Percentiles rank a stretch among this genome's conserved stretches.
These are phyloP conservation scores for Holacanthus passer DNA, from an alignment of 2,113 vertebrate species.

Conservation along the genomic window DNA sequence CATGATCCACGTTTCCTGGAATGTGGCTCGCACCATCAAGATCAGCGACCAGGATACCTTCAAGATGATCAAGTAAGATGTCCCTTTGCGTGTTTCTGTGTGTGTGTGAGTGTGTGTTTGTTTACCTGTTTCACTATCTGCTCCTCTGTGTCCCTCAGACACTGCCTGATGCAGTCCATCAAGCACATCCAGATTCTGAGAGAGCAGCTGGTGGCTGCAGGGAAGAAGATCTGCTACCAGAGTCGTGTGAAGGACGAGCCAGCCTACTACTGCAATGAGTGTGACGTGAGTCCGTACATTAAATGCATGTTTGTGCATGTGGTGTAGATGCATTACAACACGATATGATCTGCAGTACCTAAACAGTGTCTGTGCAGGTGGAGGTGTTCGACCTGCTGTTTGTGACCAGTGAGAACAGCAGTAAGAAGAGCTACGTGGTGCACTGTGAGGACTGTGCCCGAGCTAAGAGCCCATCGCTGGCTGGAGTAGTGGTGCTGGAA, in stretches of 20 bases:
- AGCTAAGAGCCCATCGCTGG: slow-evolving; percentile 81
- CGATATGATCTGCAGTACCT: neutral
- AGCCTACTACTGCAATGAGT: slow-evolving; percentile 95
- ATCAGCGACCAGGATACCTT: slow-evolving; percentile 89
- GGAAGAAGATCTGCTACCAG: slow-evolving; percentile 94
- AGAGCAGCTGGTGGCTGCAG: slow-evolving; percentile 87
- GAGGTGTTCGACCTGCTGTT: slow-evolving; percentile 94
- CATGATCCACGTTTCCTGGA: slow-evolving; percentile 97
- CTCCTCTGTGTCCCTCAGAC: slow-evolving; percentile 74
- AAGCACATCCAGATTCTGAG: slow-evolving; percentile 92
- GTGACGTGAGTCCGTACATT: slow-evolving; percentile 86
- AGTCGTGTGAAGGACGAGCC: slow-evolving; percentile 93
- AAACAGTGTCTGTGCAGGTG: slow-evolving; percentile 82
- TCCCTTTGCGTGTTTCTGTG: neutral
- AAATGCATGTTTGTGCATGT: neutral
- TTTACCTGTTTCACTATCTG: neutral
- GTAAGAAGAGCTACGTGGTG: slow-evolving; percentile 92
- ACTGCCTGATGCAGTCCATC: slow-evolving; percentile 93
- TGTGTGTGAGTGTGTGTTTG: neutral
- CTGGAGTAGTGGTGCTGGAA: slow-evolving; percentile 91
- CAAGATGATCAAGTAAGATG: slow-evolving; percentile 92
- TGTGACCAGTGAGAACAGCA: slow-evolving; percentile 91
- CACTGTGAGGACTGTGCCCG: slow-evolving; percentile 94
- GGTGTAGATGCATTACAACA: neutral
- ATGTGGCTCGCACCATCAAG: slow-evolving; percentile 91